Conservation (phyloP, 2,888 invertebrate species). For the Perizoma flavofasciatum region DNA sequence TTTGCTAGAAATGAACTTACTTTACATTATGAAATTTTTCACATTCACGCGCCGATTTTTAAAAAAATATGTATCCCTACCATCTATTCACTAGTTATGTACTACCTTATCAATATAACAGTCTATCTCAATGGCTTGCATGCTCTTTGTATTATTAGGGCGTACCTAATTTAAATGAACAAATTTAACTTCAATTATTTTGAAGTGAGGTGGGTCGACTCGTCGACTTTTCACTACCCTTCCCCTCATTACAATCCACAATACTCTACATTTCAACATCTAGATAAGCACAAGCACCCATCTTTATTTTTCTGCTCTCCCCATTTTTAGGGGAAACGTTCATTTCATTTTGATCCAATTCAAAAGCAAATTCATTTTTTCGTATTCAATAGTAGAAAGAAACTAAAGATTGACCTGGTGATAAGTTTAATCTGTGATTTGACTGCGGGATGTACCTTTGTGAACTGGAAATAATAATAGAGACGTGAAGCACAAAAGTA, state of each 20-base stretch:
- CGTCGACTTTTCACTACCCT: constrained; percentile 80
- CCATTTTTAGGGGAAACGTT: constrained; percentile 67
- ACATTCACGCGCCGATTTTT: too few species aligned
- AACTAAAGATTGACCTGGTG: constrained; percentile 69
- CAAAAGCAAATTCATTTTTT: constrained; percentile 77
- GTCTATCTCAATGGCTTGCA: constrained; percentile 38
- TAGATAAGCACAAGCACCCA: constrained; percentile 78
- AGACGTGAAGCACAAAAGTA: constrained; percentile 34
- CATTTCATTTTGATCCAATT: constrained; percentile 80
- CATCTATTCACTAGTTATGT: not conserved
- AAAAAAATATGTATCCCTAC: too few species aligned
- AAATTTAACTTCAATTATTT: constrained; percentile 83
- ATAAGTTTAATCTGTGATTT: constrained; percentile 70
- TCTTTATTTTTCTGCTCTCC: constrained; percentile 71
- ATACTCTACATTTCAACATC: constrained; percentile 74
- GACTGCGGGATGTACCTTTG: constrained; percentile 57
- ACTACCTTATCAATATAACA: constrained; percentile 40
- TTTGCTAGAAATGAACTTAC: too few species aligned
- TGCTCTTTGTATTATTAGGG: constrained; percentile 57
- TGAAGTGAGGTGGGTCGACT: constrained; percentile 74
- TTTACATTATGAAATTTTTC: too few species aligned
- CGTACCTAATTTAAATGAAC: constrained; percentile 75
- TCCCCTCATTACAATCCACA: constrained; percentile 79
- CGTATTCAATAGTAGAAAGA: constrained; percentile 62
- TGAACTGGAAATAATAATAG: constrained; percentile 46